These are phyloP conservation scores for Platygyra sinensis DNA, from an alignment of 64 coral and sea anemone species.

Conservation along the genomic window DNA sequence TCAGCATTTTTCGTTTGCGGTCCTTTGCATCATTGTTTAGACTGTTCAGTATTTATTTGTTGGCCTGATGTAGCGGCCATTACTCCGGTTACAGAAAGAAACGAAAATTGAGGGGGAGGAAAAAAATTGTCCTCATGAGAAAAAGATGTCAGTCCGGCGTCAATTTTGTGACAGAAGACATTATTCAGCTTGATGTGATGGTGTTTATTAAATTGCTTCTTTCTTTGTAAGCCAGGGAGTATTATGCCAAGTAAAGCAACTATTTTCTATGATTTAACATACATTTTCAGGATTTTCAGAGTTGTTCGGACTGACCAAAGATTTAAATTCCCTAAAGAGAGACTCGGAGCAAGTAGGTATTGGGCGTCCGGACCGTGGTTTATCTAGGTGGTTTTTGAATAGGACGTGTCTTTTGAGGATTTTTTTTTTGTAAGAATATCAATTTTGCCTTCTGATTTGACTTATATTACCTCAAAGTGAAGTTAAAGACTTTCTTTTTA, in stretches of 20 bases:
- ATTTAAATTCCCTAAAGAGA: background rate
- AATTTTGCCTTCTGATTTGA: no score
- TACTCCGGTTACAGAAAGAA: no score
- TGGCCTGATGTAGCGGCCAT: no score
- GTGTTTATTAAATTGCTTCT: conserved; percentile 8
- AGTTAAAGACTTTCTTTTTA: conserved; percentile 2
- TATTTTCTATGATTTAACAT: conserved; percentile 14
- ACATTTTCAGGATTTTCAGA: background rate
- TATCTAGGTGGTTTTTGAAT: background rate
- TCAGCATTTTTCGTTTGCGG: no score
- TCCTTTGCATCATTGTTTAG: no score
- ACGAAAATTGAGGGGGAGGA: background rate
- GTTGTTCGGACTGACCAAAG: background rate
- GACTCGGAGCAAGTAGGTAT: background rate
- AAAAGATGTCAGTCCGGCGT: background rate
- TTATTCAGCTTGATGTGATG: conserved; percentile 5
- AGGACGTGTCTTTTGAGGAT: background rate
- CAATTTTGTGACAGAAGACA: background rate
- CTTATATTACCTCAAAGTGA: no score
- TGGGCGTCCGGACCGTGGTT: background rate
- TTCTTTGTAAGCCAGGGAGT: background rate
- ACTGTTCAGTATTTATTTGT: background rate
- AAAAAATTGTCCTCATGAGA: background rate
- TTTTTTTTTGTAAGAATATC: no score
- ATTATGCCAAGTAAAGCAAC: background rate